Percentiles rank a stretch among this genome's conserved stretches.
phyloP scores from a whole-genome alignment of 1,140 invertebrate genomes.

The Brachionus angularis region DNA sequence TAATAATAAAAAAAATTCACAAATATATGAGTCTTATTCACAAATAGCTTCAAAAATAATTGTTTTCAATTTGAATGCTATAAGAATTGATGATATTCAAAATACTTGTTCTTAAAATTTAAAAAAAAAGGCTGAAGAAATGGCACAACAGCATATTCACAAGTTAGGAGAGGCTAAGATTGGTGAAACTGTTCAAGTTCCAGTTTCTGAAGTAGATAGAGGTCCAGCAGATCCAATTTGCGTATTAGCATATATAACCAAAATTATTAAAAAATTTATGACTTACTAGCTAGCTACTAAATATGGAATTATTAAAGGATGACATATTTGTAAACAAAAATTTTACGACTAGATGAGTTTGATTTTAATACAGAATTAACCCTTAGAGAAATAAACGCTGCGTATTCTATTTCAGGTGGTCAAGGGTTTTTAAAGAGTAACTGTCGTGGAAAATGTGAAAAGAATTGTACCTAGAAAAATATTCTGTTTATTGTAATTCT shows the following conservation, averaged over 20 bases:
- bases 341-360: background rate
- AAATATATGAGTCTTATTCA: too few species aligned
- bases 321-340: background rate
- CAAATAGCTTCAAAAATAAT: background rate
- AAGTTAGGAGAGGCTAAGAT: constrained; percentile 9
- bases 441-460: constrained; percentile 8
- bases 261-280: constrained; percentile 6
- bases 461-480: constrained; percentile 13
- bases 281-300: background rate
- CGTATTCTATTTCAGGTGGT: constrained; percentile 1
- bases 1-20: background rate
- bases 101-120: background rate
- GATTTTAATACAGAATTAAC: background rate
- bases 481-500: constrained; percentile 9
- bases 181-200: constrained; percentile 14
- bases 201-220: constrained; percentile 9
- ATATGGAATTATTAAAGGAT: background rate
- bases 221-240: constrained; percentile 13
- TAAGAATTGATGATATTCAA: background rate
- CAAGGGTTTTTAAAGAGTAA: constrained; percentile 25
- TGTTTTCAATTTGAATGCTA: constrained; percentile 16
- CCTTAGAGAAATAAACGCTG: constrained; percentile 11
- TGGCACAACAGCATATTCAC: background rate
- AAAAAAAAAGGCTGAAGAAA: background rate
- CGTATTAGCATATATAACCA: background rate